Evolutionary conservation across 1,140 invertebrate species (phyloP).

Genomic region (Euwallacea similis): DNA sequence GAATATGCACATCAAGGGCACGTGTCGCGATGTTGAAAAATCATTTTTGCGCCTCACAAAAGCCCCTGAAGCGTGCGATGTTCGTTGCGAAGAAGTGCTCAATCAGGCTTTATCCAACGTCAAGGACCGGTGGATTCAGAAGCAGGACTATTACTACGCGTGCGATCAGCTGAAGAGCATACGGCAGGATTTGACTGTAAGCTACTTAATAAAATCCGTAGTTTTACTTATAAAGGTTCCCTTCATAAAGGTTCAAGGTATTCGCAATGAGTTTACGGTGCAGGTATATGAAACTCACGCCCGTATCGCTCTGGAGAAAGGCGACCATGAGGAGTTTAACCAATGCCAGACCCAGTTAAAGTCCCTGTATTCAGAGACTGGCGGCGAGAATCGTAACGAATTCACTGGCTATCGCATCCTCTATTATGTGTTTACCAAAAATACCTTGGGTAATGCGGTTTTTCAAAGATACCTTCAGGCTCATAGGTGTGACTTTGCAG

Average conservation of each 20-base stretch:
- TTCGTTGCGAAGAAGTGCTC: constrained; percentile 86
- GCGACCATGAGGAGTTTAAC: constrained; percentile 98
- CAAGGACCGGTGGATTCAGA: constrained; percentile 84
- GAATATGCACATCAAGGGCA: constrained; percentile 89
- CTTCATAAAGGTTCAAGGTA: constrained; percentile 80
- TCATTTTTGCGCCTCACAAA: constrained; percentile 92
- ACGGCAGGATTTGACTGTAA: constrained; percentile 95
- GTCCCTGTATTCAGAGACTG: constrained; percentile 82
- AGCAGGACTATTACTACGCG: constrained; percentile 92
- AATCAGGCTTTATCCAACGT: constrained; percentile 84
- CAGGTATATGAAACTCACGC: constrained; percentile 98
- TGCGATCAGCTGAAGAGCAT: constrained; percentile 99
- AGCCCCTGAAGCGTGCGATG: constrained; percentile 89
- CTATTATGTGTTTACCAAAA: constrained; percentile 97
- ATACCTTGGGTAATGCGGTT: constrained; percentile 78
- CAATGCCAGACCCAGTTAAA: constrained; percentile 98
- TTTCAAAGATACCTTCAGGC: constrained; percentile 13
- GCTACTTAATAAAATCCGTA: constrained; percentile 43
- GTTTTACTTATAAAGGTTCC: background rate
- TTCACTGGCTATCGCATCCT: constrained; percentile 95
- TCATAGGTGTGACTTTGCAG: constrained; percentile 60
- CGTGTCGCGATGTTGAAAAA: constrained; percentile 91
- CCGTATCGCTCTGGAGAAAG: constrained; percentile 93
- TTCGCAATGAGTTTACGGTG: constrained; percentile 91
- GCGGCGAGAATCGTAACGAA: constrained; percentile 77